Base-by-base conservation (phyloP, 2,888 invertebrate species). In the Ametastegia equiseti region DNA sequence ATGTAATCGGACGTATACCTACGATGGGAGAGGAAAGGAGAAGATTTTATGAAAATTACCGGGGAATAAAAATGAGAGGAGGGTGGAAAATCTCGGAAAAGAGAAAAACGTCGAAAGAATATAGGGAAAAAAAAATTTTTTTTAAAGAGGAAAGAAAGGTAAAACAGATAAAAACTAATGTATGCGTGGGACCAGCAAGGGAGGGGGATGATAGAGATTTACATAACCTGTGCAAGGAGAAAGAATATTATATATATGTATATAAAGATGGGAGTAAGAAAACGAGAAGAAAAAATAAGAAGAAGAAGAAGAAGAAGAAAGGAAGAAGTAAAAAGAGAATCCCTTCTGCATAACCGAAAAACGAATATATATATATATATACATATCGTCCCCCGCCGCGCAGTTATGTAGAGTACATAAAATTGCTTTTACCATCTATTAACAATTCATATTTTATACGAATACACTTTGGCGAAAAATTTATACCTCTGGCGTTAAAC, bases 381-480 rank as follows among this genome's bases (percentile, higher is more conserved):
- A 33, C 50, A 88, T 87, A 89, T 90, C 88, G 88, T 85, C 85
- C 54, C 54, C 75, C 75, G 39, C 39, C 36, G 65, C 82, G 85
- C 83, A 87, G 87, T 89, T 90, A 90, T 88, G 88, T 90, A 88
- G 89, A 89, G 88, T 89, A 91, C 91, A 91, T 89, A 90, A 90
- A 91, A 90, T 90, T 90, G 88, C 91, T 91, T 90, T 90, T 90
- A 91, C 88, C 90, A 87, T 88, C 88, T 90, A 91, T 90, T 91
- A 90, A 91, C 90, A 90, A 90, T 91, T 91, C 91, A 91, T 91
- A 90, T 91, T 91, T 75, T 90, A 15, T 67, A 67, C 89, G 89
- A 87, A 84, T 87, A 88, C 88, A 86, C 7, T n/a, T 11, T 45
- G n/a, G n/a, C n/a, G n/a, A n/a, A n/a, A n/a, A n/a, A n/a, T n/a